phyloP scores from a whole-genome alignment of 2,797 vertebrate genomes.

The Macroramphosus scolopax region DNA sequence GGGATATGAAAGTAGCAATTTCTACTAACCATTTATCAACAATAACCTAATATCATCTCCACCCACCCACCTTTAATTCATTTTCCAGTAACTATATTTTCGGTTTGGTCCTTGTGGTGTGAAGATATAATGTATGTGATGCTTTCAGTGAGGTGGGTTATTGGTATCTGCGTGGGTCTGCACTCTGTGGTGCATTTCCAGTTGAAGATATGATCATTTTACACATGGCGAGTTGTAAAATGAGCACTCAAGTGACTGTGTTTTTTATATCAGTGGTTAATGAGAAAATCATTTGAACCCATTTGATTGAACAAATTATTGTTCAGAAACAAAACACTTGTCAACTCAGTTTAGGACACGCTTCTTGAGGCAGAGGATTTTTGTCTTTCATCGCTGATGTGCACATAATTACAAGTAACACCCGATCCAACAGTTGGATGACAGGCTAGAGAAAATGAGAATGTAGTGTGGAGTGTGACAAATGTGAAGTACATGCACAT shows the following conservation, averaged over 20 bases:
- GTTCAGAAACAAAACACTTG: not conserved
- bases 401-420: not conserved
- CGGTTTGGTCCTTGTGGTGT: not conserved
- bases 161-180: too few species aligned
- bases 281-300: too few species aligned
- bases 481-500: too few species aligned
- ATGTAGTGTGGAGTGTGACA: too few species aligned
- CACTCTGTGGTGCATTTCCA: too few species aligned
- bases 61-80: not conserved
- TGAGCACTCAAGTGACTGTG: not conserved
- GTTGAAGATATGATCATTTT: not conserved
- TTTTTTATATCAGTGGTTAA: not conserved
- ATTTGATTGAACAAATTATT: not conserved
- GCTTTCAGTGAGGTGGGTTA: too few species aligned
- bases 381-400: not conserved
- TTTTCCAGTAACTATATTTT: slow-evolving; percentile 8
- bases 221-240: not conserved
- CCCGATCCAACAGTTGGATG: not conserved
- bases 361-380: too few species aligned
- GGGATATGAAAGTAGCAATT: not conserved
- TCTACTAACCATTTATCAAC: not conserved
- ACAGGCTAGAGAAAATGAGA: not conserved
- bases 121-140: too few species aligned
- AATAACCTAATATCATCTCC: slow-evolving; percentile 3
- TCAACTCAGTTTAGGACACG: not conserved